Conservation (phyloP, 2,113 vertebrate species). For the Caranx melampygus region DNA sequence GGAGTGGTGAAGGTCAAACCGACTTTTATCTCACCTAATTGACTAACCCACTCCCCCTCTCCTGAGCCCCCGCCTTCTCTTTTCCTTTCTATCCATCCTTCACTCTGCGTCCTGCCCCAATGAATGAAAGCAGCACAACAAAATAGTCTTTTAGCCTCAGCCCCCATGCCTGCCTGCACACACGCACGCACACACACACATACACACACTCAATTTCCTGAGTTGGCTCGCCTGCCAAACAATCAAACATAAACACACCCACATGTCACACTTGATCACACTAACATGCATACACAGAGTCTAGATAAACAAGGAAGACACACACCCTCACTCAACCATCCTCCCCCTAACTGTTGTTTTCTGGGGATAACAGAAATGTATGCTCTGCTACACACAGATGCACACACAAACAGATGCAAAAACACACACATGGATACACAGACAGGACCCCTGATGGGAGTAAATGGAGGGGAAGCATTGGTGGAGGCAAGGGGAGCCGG, state of each 20-base stretch:
- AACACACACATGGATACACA: slow-evolving; percentile 45
- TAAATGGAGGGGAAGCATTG: slow-evolving; percentile 81
- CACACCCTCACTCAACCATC: slow-evolving; percentile 55
- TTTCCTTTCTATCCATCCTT: slow-evolving; percentile 58
- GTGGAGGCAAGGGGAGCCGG: slow-evolving; percentile 64
- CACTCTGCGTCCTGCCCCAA: slow-evolving; percentile 41
- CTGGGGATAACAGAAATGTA: slow-evolving; percentile 65
- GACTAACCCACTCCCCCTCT: slow-evolving; percentile 82
- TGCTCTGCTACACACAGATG: slow-evolving; percentile 63
- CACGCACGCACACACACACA: slow-evolving; percentile 3
- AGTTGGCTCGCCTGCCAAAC: slow-evolving; percentile 58
- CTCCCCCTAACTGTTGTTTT: slow-evolving; percentile 65
- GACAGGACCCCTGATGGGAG: slow-evolving; percentile 71
- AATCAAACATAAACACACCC: slow-evolving; percentile 73
- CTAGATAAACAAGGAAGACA: slow-evolving; percentile 69
- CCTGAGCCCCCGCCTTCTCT: slow-evolving; percentile 49
- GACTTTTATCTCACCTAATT: slow-evolving; percentile 99
- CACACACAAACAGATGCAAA: slow-evolving; percentile 64
- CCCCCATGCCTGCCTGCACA: slow-evolving; percentile 36
- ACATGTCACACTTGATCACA: slow-evolving; percentile 74
- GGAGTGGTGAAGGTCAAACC: slow-evolving; percentile 97
- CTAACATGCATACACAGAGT: slow-evolving; percentile 65
- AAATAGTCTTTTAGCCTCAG: slow-evolving; percentile 68
- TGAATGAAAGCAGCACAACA: slow-evolving; percentile 68
- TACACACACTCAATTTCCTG: slow-evolving; percentile 43